phyloP scores from a whole-genome alignment of 2,888 invertebrate species.

The Aromia moschata region DNA sequence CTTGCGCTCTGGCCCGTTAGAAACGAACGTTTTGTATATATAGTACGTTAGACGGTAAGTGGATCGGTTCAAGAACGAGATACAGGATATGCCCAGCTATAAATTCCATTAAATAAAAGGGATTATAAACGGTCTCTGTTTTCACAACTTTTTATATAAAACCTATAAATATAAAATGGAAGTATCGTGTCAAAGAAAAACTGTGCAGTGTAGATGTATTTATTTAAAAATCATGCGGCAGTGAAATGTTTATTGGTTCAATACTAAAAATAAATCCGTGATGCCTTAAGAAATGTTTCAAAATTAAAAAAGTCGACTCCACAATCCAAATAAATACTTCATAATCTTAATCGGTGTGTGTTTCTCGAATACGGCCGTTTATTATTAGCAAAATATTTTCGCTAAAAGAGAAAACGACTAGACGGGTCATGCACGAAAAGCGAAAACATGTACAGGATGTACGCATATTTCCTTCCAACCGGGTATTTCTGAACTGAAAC shows the following conservation, averaged over 20 bases:
- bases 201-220: conserved; percentile 47
- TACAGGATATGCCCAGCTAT: conserved; percentile 7
- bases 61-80: conserved; percentile 5
- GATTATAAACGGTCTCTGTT: conserved; percentile 23
- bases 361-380: conserved; percentile 36
- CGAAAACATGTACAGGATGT: too few species aligned
- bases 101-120: conserved; percentile 21
- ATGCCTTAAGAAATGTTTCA: conserved; percentile 45
- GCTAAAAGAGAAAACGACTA: too few species aligned
- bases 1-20: too few species aligned
- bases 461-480: too few species aligned
- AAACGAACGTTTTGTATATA: conserved; percentile 8
- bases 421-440: too few species aligned
- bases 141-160: conserved; percentile 32
- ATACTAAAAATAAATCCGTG: conserved; percentile 49
- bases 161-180: conserved; percentile 44
- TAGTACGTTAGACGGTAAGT: conserved; percentile 15
- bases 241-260: conserved; percentile 56
- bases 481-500: too few species aligned
- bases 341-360: conserved; percentile 48
- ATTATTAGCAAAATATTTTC: conserved; percentile 42
- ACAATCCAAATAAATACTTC: conserved; percentile 54
- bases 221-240: conserved; percentile 53
- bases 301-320: conserved; percentile 51
- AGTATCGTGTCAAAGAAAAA: conserved; percentile 44